Base-by-base conservation (phyloP, 1,140 invertebrate genomes). In the Sinonovacula constricta region DNA sequence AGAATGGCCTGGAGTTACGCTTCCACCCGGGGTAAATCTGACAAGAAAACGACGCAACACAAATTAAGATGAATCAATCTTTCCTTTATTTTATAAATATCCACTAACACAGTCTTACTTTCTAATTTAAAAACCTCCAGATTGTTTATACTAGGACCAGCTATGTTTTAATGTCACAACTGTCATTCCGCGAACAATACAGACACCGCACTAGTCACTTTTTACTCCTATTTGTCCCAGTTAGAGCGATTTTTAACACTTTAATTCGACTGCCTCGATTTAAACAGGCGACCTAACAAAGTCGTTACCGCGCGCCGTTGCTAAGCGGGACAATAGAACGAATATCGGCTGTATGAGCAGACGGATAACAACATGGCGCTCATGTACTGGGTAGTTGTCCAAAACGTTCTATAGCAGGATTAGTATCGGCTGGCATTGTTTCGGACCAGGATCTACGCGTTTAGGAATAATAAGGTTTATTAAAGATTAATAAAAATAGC, bases 1-100 rank as follows among this genome's bases (percentile, higher is more conserved):
- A 18, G 72, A 45, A 18, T 45, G 39, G 62, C 75, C 75, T 69
- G 65, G 75, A 26, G 75, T 78, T 65, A 70, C 67, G 63, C 75
- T 69, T 68, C 75, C 75, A 30, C 63, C 65, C 26, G 75, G 75
- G 65, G 65, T 69, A 53, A 65, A 49, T 51, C 75, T 78, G 59
- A 14, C 57, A 76, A 18, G 28, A 54, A 3, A 57, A n/a, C n/a
- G n/a, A n/a, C n/a, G n/a, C n/a, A n/a, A n/a, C n/a, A n/a, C n/a
- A n/a, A n/a, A n/a, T n/a, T n/a, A n/a, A n/a, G n/a, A n/a, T n/a
- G n/a, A n/a, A n/a, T n/a, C n/a, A n/a, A n/a, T n/a, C n/a, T n/a
- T n/a, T n/a, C n/a, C n/a, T n/a, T n/a, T n/a, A n/a, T n/a, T n/a
- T n/a, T n/a, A n/a, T n/a, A n/a, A n/a, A n/a, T n/a, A n/a, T n/a